Conservation (phyloP, 64 coral and sea anemone genomes). For the Montipora cactus region DNA sequence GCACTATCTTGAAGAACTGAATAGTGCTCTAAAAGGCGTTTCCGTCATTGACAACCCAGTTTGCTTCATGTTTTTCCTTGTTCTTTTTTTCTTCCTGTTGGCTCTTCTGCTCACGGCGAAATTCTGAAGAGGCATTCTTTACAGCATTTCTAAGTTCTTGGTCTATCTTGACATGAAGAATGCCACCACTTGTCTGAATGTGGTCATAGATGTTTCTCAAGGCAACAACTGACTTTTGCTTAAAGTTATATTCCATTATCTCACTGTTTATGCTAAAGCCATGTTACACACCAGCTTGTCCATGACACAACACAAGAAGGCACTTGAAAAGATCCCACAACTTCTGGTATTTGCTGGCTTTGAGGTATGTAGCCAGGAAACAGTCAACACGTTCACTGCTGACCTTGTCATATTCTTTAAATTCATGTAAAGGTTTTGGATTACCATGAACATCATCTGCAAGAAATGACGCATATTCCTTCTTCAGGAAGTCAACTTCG, state of each 20-base stretch:
- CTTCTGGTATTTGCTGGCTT: neutral
- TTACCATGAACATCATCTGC: neutral
- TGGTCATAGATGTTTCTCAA: neutral
- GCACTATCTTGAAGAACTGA: constrained; percentile 23
- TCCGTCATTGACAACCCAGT: neutral
- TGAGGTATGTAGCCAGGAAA: neutral
- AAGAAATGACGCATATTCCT: neutral
- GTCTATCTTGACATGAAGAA: neutral
- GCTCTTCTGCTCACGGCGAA: neutral
- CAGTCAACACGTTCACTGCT: neutral
- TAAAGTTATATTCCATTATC: constrained; percentile 29
- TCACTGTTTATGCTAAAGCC: neutral
- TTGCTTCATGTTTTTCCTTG: neutral
- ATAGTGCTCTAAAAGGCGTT: neutral
- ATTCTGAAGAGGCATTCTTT: neutral
- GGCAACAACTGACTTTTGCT: neutral
- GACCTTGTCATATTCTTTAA: neutral
- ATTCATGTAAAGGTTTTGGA: neutral
- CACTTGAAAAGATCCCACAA: neutral
- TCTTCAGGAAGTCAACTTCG: neutral
- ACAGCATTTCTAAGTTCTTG: neutral
- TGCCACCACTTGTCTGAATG: neutral
- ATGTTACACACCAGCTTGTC: neutral
- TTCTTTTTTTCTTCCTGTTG: neutral
- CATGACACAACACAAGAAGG: neutral